Evolutionary conservation across 2,113 vertebrate genomes (phyloP).

Genomic region (Ophthalmolycus amberensis): DNA sequence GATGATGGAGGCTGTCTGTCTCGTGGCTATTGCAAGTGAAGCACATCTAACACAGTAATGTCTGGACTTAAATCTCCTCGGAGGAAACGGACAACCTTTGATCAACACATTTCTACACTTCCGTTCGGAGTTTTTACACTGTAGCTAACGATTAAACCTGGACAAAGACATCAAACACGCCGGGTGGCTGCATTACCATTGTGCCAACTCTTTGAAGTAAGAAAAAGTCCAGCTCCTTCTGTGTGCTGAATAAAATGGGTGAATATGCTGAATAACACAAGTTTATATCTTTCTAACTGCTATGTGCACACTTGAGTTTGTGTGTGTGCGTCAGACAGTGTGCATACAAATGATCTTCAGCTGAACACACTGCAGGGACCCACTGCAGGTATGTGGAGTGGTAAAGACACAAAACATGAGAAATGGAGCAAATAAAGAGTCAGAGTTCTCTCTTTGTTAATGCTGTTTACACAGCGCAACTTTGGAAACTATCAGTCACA

Average conservation of each 20-base stretch:
- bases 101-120: constrained; percentile 26
- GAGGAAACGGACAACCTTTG: constrained; percentile 35
- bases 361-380: constrained; percentile 26
- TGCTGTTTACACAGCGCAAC: constrained; percentile 24
- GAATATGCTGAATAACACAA: constrained; percentile 1
- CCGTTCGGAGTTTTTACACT: constrained; percentile 18
- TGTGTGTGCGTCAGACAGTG: background rate
- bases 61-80: constrained; percentile 8
- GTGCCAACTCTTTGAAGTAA: constrained; percentile 6
- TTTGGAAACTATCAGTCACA: constrained; percentile 41
- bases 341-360: constrained; percentile 13
- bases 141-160: constrained; percentile 8
- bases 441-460: constrained; percentile 30
- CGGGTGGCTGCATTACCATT: background rate
- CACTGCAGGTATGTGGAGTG: background rate
- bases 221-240: constrained; percentile 1
- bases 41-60: background rate
- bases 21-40: background rate
- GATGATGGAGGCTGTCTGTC: constrained; percentile 17
- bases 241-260: background rate
- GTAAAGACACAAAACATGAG: constrained; percentile 8
- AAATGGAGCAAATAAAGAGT: constrained; percentile 34
- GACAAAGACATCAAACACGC: constrained; percentile 26
- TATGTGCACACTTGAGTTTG: background rate
- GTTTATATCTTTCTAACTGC: background rate